Percentiles rank a stretch among this genome's conserved stretches.
phyloP scores from a whole-genome alignment of 2,888 invertebrate genomes.

The Eulithis prunata region DNA sequence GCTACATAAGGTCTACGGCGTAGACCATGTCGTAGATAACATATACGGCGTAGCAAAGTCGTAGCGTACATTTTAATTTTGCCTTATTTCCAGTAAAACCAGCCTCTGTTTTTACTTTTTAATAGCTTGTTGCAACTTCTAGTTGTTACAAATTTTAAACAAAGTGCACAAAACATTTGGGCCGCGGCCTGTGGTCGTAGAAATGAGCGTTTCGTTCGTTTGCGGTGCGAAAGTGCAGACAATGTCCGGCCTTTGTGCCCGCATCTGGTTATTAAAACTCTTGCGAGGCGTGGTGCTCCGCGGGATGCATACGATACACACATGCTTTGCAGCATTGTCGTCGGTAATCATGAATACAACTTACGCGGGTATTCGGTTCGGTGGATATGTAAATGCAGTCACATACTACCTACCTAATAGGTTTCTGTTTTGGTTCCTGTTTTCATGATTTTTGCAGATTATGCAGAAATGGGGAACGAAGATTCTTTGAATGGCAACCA shows the following conservation, averaged over 20 bases:
- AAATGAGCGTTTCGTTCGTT: slow-evolving; percentile 60
- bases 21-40: neutral
- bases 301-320: slow-evolving; percentile 18
- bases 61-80: neutral
- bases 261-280: slow-evolving; percentile 72
- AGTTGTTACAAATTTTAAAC: slow-evolving; percentile 10
- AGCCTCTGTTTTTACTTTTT: neutral
- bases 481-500: no score
- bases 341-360: slow-evolving; percentile 9
- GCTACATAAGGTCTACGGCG: slow-evolving; percentile 10
- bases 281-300: slow-evolving; percentile 44
- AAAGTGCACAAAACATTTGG: slow-evolving; percentile 48
- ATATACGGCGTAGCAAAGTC: slow-evolving; percentile 6
- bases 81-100: neutral
- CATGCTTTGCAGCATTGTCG: slow-evolving; percentile 23
- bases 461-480: no score
- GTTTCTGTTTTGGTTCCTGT: no score
- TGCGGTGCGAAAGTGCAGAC: slow-evolving; percentile 50
- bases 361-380: neutral
- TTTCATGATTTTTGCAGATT: no score
- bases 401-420: no score
- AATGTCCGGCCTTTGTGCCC: slow-evolving; percentile 60
- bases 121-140: slow-evolving; percentile 3
- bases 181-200: slow-evolving; percentile 37
- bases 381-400: neutral